Evolutionary conservation across 2,888 invertebrate species (phyloP), one percentile per base, ranked within the genome.

Genomic region (Gisinianus flammeolus): DNA sequence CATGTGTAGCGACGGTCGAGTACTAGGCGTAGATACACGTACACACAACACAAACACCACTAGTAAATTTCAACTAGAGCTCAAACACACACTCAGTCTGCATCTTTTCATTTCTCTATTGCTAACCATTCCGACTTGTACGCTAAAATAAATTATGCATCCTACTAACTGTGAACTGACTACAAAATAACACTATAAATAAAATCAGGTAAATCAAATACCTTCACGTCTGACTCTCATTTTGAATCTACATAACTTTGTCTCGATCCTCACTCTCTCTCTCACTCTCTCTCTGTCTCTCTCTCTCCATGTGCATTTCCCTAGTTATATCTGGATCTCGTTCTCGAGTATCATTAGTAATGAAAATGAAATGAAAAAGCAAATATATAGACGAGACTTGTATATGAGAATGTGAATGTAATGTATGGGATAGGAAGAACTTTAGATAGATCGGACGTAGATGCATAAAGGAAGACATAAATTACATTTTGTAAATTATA

Each of bases 101-200:
- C n/a, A n/a, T n/a, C n/a, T n/a, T n/a, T n/a, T n/a, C n/a, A n/a
- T n/a, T n/a, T n/a, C n/a, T n/a, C n/a, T n/a, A n/a, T n/a, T n/a
- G n/a, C n/a, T n/a, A n/a, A n/a, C n/a, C 22, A 22, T 62, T 16
- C 26, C 5, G 62, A 26, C 8, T n/a, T 2, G 62, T 62, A 62
- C 28, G 28, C 28, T 26, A 5, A 62, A 62, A 62, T 62, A 62
- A 62, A 62, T 62, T 62, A 62, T 62, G 62, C 26, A 62, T 24
- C 5, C 26, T 28, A 62, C 62, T 26, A 62, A 62, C 62, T 62
- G 62, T 62, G 62, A 62, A 28, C 62, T 62, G 62, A 62, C 26
- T 62, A 62, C 12, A 6, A 26, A 62, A 62, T 62, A 62, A 62
- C 26, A 44, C 44, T 44, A 44, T 44, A 44, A 44, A 44, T 44